Percentiles rank a stretch among this genome's conserved stretches.
Conservation (phyloP, 2,888 invertebrate genomes). For the Aricia artaxerxes region DNA sequence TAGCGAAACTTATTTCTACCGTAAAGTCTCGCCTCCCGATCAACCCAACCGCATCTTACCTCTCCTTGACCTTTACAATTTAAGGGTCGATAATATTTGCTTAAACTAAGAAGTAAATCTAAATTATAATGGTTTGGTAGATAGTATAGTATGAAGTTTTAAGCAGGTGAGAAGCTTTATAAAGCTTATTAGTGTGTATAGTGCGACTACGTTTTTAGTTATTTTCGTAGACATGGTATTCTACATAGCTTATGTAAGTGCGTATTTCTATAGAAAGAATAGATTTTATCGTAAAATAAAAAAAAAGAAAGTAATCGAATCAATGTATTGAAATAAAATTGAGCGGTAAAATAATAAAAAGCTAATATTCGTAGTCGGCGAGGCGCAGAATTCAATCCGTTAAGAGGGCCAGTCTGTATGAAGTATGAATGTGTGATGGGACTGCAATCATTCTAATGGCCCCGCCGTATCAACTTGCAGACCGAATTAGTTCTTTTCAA, state of each 20-base stretch:
- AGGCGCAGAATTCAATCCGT: slow-evolving; percentile 66
- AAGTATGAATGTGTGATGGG: slow-evolving; percentile 57
- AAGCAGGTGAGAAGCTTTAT: too few species aligned
- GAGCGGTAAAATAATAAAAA: slow-evolving; percentile 21
- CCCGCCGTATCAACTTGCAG: slow-evolving; percentile 59
- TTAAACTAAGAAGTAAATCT: too few species aligned
- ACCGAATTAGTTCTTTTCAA: slow-evolving; percentile 74
- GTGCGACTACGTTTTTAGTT: too few species aligned
- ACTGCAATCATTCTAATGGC: slow-evolving; percentile 75
- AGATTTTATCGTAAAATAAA: neutral
- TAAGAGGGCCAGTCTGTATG: slow-evolving; percentile 63
- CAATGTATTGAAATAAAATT: neutral
- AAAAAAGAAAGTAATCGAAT: neutral
- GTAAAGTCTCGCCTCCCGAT: neutral
- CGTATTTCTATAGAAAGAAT: neutral
- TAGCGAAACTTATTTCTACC: neutral
- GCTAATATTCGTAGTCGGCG: slow-evolving; percentile 33
- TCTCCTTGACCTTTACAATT: neutral
- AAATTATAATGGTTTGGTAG: too few species aligned
- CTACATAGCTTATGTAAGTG: too few species aligned
- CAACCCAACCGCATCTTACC: neutral
- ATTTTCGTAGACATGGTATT: neutral
- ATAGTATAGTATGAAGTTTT: too few species aligned
- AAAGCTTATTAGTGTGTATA: too few species aligned
- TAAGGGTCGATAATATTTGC: neutral